phyloP scores from a whole-genome alignment of 2,113 vertebrate species.

The Dryoscopus gambensis region DNA sequence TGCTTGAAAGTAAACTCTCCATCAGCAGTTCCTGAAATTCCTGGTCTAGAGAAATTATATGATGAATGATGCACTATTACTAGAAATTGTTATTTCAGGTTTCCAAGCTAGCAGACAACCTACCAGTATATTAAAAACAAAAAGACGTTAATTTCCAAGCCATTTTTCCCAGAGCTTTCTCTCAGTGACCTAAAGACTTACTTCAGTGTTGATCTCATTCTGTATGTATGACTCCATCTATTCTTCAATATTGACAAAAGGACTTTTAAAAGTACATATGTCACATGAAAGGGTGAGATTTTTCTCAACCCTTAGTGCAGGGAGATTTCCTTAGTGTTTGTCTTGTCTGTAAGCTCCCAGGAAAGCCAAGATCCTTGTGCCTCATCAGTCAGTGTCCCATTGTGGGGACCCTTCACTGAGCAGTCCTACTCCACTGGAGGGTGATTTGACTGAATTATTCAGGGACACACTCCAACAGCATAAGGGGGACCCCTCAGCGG shows the following conservation, averaged over 20 bases:
- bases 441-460: neutral
- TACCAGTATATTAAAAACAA: neutral
- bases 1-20: constrained; percentile 45
- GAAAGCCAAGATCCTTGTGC: neutral
- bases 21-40: constrained; percentile 50
- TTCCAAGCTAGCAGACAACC: neutral
- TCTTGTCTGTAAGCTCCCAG: neutral
- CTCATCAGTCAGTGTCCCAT: neutral
- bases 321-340: neutral
- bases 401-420: neutral
- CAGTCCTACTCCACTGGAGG: neutral
- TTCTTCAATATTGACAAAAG: neutral
- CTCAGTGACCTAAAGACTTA: neutral
- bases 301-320: neutral
- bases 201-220: neutral
- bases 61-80: constrained; percentile 25
- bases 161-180: neutral
- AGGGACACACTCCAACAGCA: no score
- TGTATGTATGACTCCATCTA: neutral
- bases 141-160: neutral
- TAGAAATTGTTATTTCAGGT: constrained; percentile 35
- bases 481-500: no score
- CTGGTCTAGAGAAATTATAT: constrained; percentile 47
- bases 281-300: neutral
- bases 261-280: neutral